phyloP scores from a whole-genome alignment of 2,113 vertebrate species.

The Pollachius pollachius region DNA sequence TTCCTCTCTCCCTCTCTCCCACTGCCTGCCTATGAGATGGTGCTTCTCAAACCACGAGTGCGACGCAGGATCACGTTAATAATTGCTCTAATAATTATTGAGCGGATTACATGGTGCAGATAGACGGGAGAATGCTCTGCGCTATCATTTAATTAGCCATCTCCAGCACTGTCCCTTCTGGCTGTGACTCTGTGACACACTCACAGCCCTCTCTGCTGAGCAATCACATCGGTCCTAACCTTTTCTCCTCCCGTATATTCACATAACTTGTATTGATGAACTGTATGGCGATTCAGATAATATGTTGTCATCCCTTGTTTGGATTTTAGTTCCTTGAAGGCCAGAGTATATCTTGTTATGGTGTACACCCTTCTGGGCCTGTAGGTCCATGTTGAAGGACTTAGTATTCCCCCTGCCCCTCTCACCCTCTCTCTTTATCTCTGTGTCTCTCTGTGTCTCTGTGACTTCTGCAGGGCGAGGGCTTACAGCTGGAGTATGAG shows the following conservation, averaged over 20 bases:
- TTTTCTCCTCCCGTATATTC: too few relatives aligned
- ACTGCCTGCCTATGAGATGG: slow-evolving; percentile 9
- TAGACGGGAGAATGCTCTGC: neutral
- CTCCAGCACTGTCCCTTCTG: neutral
- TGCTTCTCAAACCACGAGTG: neutral
- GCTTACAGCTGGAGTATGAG: slow-evolving; percentile 87
- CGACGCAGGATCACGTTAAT: neutral
- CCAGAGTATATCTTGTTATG: too few relatives aligned
- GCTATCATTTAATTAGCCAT: slow-evolving; percentile 6
- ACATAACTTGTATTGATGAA: too few relatives aligned
- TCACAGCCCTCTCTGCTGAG: neutral
- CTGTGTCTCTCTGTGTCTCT: slow-evolving; percentile 5
- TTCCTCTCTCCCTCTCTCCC: neutral
- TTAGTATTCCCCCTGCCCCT: neutral
- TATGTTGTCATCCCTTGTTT: too few relatives aligned
- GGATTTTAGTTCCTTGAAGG: too few relatives aligned
- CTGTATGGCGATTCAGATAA: too few relatives aligned
- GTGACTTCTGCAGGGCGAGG: slow-evolving; percentile 75
- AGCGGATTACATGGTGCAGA: neutral
- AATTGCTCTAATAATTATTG: neutral
- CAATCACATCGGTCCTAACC: neutral
- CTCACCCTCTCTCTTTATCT: neutral
- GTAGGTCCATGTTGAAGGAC: too few relatives aligned
- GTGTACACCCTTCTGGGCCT: too few relatives aligned
- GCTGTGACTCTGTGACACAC: neutral